Percentiles rank a stretch among this genome's conserved stretches.
These are phyloP conservation scores for Rhingia rostrata DNA, from an alignment of 2,888 invertebrate species.

Conservation along the genomic window DNA sequence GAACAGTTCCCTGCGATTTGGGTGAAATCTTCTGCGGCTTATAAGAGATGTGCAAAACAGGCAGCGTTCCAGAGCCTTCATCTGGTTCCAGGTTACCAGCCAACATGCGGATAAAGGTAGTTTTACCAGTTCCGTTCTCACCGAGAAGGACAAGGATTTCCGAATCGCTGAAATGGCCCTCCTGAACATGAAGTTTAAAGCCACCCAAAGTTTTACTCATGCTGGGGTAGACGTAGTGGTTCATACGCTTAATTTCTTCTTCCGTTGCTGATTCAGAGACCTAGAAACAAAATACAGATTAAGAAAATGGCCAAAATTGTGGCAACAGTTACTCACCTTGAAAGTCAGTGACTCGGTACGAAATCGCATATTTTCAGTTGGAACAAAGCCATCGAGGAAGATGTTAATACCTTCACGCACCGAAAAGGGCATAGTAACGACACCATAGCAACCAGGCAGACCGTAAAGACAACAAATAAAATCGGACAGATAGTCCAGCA, in stretches of 20 bases:
- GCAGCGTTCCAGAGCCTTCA: constrained; percentile 85
- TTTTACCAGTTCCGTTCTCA: constrained; percentile 99
- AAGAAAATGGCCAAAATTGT: background rate
- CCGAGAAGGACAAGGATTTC: constrained; percentile 98
- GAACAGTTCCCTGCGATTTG: constrained; percentile 96
- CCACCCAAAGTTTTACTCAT: constrained; percentile 92
- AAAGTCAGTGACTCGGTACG: constrained; percentile 98
- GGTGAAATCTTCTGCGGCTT: constrained; percentile 99
- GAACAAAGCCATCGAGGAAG: constrained; percentile 99
- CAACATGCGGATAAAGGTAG: constrained; percentile 99
- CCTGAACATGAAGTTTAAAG: constrained; percentile 91
- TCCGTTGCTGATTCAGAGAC: constrained; percentile 99
- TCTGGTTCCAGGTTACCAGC: constrained; percentile 98
- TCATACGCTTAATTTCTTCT: constrained; percentile 98
- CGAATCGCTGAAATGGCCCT: constrained; percentile 99
- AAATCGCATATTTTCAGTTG: constrained; percentile 99
- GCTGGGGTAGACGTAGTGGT: constrained; percentile 96
- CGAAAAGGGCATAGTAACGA: constrained; percentile 99
- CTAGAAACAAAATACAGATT: constrained; percentile 64
- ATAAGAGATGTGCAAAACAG: constrained; percentile 98
- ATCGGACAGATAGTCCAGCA: constrained; percentile 98
- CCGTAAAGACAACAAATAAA: constrained; percentile 99
- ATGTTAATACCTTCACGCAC: constrained; percentile 99
- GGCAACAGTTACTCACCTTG: constrained; percentile 84
- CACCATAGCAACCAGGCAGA: constrained; percentile 99